Conservation (phyloP, 1,140 invertebrate genomes). For the Teleogryllus occipitalis region DNA sequence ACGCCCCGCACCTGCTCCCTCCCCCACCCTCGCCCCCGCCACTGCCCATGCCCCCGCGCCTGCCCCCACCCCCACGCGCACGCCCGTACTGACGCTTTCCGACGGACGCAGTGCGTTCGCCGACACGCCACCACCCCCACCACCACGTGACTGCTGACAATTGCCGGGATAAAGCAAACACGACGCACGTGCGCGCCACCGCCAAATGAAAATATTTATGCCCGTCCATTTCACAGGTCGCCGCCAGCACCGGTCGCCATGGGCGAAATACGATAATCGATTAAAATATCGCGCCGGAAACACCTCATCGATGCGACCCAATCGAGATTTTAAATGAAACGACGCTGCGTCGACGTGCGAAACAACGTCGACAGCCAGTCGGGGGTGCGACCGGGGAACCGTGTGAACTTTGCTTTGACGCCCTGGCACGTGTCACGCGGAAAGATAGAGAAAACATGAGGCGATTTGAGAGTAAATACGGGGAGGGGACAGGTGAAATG, state of each 20-base stretch:
- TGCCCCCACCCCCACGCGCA: too few species aligned
- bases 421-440: not conserved
- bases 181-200: too few species aligned
- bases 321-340: conserved; percentile 1
- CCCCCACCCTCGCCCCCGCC: too few species aligned
- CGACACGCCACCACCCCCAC: too few species aligned
- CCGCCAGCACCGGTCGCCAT: not conserved
- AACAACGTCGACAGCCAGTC: not conserved
- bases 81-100: too few species aligned
- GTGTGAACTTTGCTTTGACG: not conserved
- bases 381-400: not conserved
- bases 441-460: not conserved
- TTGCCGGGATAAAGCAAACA: not conserved
- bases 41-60: too few species aligned
- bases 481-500: not conserved
- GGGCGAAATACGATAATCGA: not conserved
- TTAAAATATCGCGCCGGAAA: not conserved
- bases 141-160: not conserved
- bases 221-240: not conserved
- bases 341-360: not conserved
- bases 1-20: too few species aligned
- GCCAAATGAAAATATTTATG: not conserved
- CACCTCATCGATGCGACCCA: not conserved
- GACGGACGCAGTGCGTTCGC: too few species aligned
- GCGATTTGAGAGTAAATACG: not conserved